These are phyloP conservation scores for Phenganax subtilis DNA, from an alignment of 92 coral and sea anemone genomes.

Conservation along the genomic window DNA sequence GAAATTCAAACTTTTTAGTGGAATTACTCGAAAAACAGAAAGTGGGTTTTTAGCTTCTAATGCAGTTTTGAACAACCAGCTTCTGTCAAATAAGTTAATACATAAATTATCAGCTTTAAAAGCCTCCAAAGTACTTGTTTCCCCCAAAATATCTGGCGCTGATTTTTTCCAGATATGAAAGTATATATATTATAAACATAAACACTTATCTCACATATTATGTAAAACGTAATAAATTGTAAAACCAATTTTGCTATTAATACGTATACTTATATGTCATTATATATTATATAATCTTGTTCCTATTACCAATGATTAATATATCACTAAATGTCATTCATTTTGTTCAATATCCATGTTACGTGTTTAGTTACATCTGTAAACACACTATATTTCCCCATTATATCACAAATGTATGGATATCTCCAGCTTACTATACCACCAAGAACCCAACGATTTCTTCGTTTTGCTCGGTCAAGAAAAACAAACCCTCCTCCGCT, in stretches of 20 bases:
- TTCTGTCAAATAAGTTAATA: too few species aligned
- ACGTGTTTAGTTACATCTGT: slow-evolving; percentile 67
- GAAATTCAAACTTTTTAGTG: too few species aligned
- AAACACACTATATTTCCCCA: slow-evolving; percentile 90
- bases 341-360: slow-evolving; percentile 66
- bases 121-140: too few species aligned
- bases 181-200: too few species aligned
- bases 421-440: slow-evolving; percentile 96
- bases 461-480: slow-evolving; percentile 54
- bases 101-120: too few species aligned
- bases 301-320: neutral
- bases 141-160: too few species aligned
- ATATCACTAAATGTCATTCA: slow-evolving; percentile 28
- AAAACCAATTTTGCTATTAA: neutral
- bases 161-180: too few species aligned
- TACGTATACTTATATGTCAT: neutral
- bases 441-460: slow-evolving; percentile 78
- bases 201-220: neutral
- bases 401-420: slow-evolving; percentile 63
- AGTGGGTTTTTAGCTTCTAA: too few species aligned
- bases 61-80: too few species aligned
- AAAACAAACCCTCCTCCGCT: slow-evolving; percentile 95
- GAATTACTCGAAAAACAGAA: too few species aligned
- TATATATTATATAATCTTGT: neutral
- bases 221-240: neutral